These are phyloP conservation scores for Adrianichthys oophorus DNA, from an alignment of 2,797 vertebrate genomes.

Conservation along the genomic window DNA sequence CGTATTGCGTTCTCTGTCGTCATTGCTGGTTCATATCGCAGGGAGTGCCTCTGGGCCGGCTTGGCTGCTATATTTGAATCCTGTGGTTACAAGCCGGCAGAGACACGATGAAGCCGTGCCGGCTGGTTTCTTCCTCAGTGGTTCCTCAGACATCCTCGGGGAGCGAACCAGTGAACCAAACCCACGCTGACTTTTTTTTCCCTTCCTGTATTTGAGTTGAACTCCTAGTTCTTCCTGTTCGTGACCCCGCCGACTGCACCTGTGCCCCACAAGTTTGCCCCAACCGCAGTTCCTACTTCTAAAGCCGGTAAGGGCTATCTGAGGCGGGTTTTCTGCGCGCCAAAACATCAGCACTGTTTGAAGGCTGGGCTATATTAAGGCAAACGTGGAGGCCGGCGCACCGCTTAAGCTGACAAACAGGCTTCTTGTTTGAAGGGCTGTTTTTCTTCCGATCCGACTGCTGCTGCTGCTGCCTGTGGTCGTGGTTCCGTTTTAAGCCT, in stretches of 20 bases:
- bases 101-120: constrained; percentile 32
- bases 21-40: constrained; percentile 16
- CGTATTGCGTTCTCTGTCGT: constrained; percentile 20
- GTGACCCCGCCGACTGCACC: constrained; percentile 48
- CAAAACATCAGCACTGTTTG: constrained; percentile 58
- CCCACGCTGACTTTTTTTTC: constrained; percentile 20
- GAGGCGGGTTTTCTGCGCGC: constrained; percentile 68
- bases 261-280: constrained; percentile 33
- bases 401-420: constrained; percentile 75
- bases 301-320: constrained; percentile 74
- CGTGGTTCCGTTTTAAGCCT: constrained; percentile 74
- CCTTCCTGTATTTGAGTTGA: constrained; percentile 71
- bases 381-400: constrained; percentile 69
- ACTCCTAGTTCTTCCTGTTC: constrained; percentile 66
- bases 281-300: constrained; percentile 77
- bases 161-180: constrained; percentile 65
- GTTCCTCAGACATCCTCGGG: constrained; percentile 42
- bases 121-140: constrained; percentile 33
- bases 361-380: constrained; percentile 79
- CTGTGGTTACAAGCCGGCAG: constrained; percentile 34
- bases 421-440: constrained; percentile 76
- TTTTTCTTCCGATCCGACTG: constrained; percentile 68
- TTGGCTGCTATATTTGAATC: constrained; percentile 6
- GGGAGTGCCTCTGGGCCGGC: constrained; percentile 27
- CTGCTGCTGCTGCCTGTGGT: constrained; percentile 60